Evolutionary conservation across 2,888 invertebrate genomes (phyloP), one percentile per base, ranked within the genome.

Genomic region (Oscheius myriophilus): DNA sequence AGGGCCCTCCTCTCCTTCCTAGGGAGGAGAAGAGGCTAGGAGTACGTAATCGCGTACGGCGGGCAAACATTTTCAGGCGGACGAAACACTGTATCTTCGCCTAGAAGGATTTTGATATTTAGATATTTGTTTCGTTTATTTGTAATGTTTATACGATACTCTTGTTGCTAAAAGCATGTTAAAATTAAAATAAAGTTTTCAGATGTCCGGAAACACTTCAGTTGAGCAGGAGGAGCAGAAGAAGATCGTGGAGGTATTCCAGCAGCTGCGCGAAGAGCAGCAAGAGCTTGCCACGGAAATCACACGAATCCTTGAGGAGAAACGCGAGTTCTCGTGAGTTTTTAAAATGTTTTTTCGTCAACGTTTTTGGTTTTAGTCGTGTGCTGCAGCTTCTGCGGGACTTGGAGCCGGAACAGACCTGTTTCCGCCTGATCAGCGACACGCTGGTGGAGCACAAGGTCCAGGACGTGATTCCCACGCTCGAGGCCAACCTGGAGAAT

Each of bases 171-270:
- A n/a, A n/a, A n/a, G n/a, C n/a, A n/a, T 57, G 39, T 18, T n/a
- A 11, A 42, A 12, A 1, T 33, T 7, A 25, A 26, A 54, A 23
- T 39, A 1, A 21, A n/a, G n/a, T 33, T 25, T 33, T 21, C 16
- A 58, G 18, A 61, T 61, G 61, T 23, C 61, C n/a, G 49, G 43
- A 18, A 4, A 42, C 11, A 61, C 16, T 39, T 33, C 61, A 14
- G 67, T 69, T 25, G 75, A 72, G 25, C 72, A 74, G 42, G 80
- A 78, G 33, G 81, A 82, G 25, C 82, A 82, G 64, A 69, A 72
- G 51, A 77, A 80, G 45, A 75, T 82, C 23, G 81, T 82, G 2
- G 80, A 81, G 26, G 72, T 69, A 21, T 82, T 82, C 70, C 82
- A 82, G 65, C 70, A 70, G 61, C 72, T 82, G 9, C 73, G 82